Base-by-base conservation (phyloP, 2,797 vertebrate genomes). In the Hippoglossus hippoglossus region DNA sequence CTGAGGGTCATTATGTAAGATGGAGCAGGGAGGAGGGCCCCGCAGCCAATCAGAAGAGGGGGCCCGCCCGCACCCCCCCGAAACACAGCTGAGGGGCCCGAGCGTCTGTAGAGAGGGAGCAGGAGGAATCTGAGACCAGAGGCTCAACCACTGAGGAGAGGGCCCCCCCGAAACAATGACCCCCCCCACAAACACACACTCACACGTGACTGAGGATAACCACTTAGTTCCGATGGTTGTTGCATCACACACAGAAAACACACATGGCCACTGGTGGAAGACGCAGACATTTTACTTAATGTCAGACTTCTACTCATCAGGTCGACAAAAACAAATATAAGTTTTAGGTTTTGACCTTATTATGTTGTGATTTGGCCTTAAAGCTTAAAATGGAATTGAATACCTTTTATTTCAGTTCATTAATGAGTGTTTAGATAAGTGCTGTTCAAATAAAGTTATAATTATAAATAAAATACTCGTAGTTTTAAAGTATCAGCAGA, bases 1-100 rank as follows among this genome's bases (percentile, higher is more conserved):
- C 54, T 36, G 75, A 39, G 58, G 41, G 21, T 79, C 51, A 34
- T 91, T 84, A 79, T 77, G 61, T 74, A 83, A 83, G 75, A 46
- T 0, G 0, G 25, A 73, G 63, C 25, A 10, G 74, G 75, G 74
- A 60, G 64, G 77, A 52, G 28, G 31, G 19, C 0, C 2, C 22
- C 0, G 1, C 55, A 34, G 63, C 89, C 87, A 89, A 88, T 87
- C 72, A 5, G 12, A 49, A 25, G 49, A 56, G 16, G 18, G 67
- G 47, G 54, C 55, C n/a, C 34, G 0, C n/a, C 18, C 25, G 24
- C n/a, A 0, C 15, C 50, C 34, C 34, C 34, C 10, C 2, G 1
- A 36, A 36, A 36, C 10, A 3, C 10, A 36, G 26, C 50, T 2
- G 36, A 41, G 1, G 25, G 26, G 46, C 47, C 78, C 63, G 0